Base-by-base conservation (phyloP, 2,888 invertebrate genomes). In the Rotaria sp. region DNA sequence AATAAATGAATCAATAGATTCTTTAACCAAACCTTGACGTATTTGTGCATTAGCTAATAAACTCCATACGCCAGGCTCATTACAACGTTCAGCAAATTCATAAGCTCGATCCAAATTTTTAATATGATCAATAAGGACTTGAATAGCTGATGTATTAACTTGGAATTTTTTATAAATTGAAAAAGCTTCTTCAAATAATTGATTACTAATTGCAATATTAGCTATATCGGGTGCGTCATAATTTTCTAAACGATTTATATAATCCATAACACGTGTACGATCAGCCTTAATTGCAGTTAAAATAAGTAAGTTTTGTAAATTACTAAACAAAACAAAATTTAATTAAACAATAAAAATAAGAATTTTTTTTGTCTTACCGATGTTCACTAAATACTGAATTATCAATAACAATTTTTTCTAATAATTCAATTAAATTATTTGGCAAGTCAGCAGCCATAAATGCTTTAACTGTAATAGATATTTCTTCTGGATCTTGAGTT, bases 181-280 rank as follows among this genome's bases (percentile, higher is more conserved):
- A 91, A 99, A 99, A 0, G 99, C 99, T 92, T 99, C 99, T 91
- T 99, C 99, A 90, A 95, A 99, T 85, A 99, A 92, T 90, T 98
- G 96, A 91, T 95, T 97, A 90, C 95, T 96, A 90, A 99, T 98
- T 85, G 99, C 99, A 89, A 99, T 99, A 91, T 98, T 98, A 3
- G 99, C 99, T 90, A 99, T 99, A 90, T 99, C 99, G 0, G 99
- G 99, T 1, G 99, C 99, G 92, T 99, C 99, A 91, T 99, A 99
- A 92, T 99, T 99, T 92, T 99, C 99, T 90, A 99, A 92, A 67
- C 98, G 91, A 92, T 97, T 98, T 90, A 99, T 98, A 92, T 99
- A 99, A 91, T 99, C 99, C 99, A 99, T 99, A 21, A 99, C 99
- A 52, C 99, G 94, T 13, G 96, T 95, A 80, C 96, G 94, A 92